Evolutionary conservation across 2,797 vertebrate genomes (phyloP).

Genomic region (Buphagus erythrorhynchus): DNA sequence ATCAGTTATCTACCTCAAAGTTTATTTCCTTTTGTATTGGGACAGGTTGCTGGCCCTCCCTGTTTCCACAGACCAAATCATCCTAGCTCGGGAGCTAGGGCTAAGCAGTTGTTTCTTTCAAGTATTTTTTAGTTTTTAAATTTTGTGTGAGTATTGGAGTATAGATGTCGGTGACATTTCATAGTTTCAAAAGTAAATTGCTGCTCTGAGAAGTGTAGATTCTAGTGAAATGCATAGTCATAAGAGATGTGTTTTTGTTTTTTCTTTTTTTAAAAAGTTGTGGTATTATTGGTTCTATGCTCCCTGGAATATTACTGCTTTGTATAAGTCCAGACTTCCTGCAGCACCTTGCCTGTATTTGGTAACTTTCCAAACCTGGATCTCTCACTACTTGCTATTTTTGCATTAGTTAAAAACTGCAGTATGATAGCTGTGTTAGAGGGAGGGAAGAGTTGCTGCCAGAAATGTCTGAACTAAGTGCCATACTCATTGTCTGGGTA

Average conservation of each 20-base stretch:
- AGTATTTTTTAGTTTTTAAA: constrained; percentile 86
- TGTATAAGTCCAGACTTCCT: constrained; percentile 82
- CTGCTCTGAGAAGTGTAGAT: constrained; percentile 88
- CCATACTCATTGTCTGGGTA: constrained; percentile 91
- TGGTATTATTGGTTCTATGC: constrained; percentile 89
- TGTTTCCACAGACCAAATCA: constrained; percentile 97
- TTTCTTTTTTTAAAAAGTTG: constrained; percentile 78
- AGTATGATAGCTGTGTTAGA: constrained; percentile 81
- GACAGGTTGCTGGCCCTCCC: constrained; percentile 97
- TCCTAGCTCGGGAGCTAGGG: constrained; percentile 96
- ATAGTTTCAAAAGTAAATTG: constrained; percentile 89
- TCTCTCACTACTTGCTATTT: constrained; percentile 84
- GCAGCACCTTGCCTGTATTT: constrained; percentile 80
- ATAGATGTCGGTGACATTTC: constrained; percentile 88
- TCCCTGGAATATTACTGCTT: constrained; percentile 86
- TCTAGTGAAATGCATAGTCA: constrained; percentile 87
- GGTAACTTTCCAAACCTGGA: constrained; percentile 75
- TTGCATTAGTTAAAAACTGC: constrained; percentile 85
- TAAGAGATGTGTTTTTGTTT: constrained; percentile 82
- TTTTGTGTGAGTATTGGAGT: constrained; percentile 85
- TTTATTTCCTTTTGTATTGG: constrained; percentile 92
- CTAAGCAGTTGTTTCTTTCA: constrained; percentile 86
- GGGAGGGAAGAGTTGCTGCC: constrained; percentile 88
- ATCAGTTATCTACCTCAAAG: constrained; percentile 99
- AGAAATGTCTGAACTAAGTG: constrained; percentile 94